Evolutionary conservation across 2,888 invertebrate genomes (phyloP), one percentile per base, ranked within the genome.

Genomic region (Anodontia alba): DNA sequence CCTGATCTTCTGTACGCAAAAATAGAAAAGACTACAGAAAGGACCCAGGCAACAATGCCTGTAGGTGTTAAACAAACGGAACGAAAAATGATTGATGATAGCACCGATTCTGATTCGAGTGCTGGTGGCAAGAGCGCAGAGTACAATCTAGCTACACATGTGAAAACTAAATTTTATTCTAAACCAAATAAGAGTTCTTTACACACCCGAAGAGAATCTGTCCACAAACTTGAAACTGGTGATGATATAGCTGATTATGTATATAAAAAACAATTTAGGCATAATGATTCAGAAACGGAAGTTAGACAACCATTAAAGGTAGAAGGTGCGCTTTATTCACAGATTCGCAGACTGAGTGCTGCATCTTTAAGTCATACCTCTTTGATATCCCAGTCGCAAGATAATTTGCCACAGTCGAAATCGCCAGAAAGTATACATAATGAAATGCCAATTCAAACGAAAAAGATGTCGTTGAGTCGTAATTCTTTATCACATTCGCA

Each of bases 1-100:
- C 70, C 78, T 26, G 82, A 82, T 49, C 73, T 57, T 54, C 54
- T 82, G 15, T 82, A 82, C 69, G 82, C 82, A 15, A 82, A 82
- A 49, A 82, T 82, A 68, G 57, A 72, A 2, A 72, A 72, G 57
- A 72, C 17, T 8, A 38, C 38, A 38, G 38, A 38, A 12, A 38
- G 38, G 38, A n/a, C n/a, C n/a, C n/a, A n/a, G n/a, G 12, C 7
- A 38, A 38, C 5, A 38, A 38, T 5, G 5, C 7, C 7, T 38
- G 38, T 38, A 38, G 12, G 38, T 38, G 38, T 8, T 8, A 5
- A 5, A 8, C 38, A 38, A 38, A 38, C 38, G 12, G 38, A 38
- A 38, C 5, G 38, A 38, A 38, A 38, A 38, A 12, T 8, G 5
- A 38, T 12, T 5, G 38, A 38, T 12, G 33, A 31, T 33, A 2